Conservation (phyloP, 2,113 vertebrate genomes). For the Chionis minor region DNA sequence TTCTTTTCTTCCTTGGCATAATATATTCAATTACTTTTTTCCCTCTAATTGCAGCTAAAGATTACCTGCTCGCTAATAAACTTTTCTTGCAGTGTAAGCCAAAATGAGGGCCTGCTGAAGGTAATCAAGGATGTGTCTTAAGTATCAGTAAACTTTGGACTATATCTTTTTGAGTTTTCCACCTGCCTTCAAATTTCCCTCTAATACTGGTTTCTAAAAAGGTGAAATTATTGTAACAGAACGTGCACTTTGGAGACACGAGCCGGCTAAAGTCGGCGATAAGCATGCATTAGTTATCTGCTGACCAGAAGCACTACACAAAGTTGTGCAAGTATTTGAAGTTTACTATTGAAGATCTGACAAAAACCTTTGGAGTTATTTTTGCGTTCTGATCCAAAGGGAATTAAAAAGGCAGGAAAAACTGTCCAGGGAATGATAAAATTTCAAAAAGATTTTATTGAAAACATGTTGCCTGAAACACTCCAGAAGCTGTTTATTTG, state of each 20-base stretch:
- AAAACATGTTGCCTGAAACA: neutral
- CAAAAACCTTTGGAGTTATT: neutral
- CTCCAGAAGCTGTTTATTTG: neutral
- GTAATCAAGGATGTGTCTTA: neutral
- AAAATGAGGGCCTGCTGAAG: neutral
- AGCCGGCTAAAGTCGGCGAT: neutral
- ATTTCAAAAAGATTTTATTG: neutral
- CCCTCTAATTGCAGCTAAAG: neutral
- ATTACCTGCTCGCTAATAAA: neutral
- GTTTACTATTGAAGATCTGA: neutral
- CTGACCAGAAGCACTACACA: neutral
- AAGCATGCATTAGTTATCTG: neutral
- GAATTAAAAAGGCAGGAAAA: neutral
- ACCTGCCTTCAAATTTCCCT: neutral
- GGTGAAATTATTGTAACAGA: neutral
- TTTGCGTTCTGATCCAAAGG: neutral
- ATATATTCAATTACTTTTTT: conserved; percentile 18
- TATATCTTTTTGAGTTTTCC: neutral
- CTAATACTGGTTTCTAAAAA: neutral
- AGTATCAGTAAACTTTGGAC: neutral
- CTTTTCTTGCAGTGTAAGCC: neutral
- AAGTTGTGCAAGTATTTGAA: neutral
- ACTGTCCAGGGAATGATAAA: neutral
- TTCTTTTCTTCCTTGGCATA: neutral
- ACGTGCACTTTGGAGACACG: neutral